Evolutionary conservation across 2,113 vertebrate genomes (phyloP).

Genomic region (Taxidea taxus): DNA sequence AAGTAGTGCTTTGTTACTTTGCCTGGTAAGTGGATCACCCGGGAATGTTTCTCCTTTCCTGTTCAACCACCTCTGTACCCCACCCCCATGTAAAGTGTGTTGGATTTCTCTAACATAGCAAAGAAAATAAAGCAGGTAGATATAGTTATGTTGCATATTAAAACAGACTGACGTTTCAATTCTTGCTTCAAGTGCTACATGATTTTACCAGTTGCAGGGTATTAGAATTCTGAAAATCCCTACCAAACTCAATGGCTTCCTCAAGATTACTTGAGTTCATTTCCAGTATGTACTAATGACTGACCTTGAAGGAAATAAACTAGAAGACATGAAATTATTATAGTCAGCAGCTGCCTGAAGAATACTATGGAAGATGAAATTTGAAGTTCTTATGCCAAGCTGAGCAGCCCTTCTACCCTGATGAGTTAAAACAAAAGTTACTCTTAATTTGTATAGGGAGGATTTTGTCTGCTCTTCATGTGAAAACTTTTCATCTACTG

Average conservation of each 20-base stretch:
- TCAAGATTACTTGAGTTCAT: background rate
- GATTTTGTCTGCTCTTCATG: background rate
- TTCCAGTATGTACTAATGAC: background rate
- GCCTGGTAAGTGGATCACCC: background rate
- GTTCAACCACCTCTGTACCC: background rate
- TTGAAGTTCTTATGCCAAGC: background rate
- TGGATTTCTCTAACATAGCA: background rate
- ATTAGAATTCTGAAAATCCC: background rate
- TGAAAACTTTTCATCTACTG: background rate
- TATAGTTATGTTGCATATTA: background rate
- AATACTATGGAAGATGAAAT: background rate
- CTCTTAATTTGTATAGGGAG: background rate
- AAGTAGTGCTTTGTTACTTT: background rate
- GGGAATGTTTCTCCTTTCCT: background rate
- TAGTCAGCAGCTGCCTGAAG: background rate
- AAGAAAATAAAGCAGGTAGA: background rate
- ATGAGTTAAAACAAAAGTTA: background rate
- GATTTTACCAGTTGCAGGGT: background rate
- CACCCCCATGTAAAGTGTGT: background rate
- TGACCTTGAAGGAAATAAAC: background rate
- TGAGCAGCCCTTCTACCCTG: background rate
- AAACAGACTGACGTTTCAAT: background rate
- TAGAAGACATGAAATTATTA: background rate
- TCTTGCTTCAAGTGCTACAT: background rate
- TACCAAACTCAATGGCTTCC: background rate